A percentile compares a stretch with the other conserved stretches of the same genome.
phyloP scores from a whole-genome alignment of 2,888 invertebrate genomes.

The Plebejus anna region DNA sequence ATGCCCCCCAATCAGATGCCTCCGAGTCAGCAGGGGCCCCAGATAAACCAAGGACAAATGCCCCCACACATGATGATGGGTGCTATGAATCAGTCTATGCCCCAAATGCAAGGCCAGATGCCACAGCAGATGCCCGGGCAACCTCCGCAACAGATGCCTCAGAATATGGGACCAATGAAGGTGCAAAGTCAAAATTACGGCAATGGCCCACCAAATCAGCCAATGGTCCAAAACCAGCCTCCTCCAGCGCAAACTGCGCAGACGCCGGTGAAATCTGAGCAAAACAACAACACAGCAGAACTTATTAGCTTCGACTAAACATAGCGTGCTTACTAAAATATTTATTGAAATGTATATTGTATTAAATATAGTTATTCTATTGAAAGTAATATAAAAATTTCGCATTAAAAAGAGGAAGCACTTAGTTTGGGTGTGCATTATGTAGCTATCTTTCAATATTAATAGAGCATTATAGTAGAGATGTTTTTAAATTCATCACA shows the following conservation, averaged over 20 bases:
- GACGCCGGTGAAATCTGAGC: slow-evolving; percentile 62
- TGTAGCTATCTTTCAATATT: slow-evolving; percentile 27
- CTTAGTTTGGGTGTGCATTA: slow-evolving; percentile 29
- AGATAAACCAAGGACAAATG: slow-evolving; percentile 42
- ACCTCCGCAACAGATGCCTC: slow-evolving; percentile 37
- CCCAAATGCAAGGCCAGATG: slow-evolving; percentile 46
- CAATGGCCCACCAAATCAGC: slow-evolving; percentile 43
- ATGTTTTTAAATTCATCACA: slow-evolving; percentile 37
- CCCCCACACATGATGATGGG: slow-evolving; percentile 40
- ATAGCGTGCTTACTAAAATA: slow-evolving; percentile 42
- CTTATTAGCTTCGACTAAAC: slow-evolving; percentile 89
- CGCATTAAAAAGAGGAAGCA: slow-evolving; percentile 27
- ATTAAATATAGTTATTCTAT: slow-evolving; percentile 35
- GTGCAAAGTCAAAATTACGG: slow-evolving; percentile 43
- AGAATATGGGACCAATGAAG: slow-evolving; percentile 38
- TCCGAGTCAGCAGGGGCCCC: slow-evolving; percentile 45
- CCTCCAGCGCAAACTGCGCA: slow-evolving; percentile 53
- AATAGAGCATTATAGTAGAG: slow-evolving; percentile 33
- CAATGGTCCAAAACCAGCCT: slow-evolving; percentile 42
- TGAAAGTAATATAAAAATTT: slow-evolving; percentile 31
- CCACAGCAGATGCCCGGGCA: slow-evolving; percentile 42
- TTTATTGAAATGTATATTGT: slow-evolving; percentile 53
- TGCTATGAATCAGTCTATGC: slow-evolving; percentile 42
- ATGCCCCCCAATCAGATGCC: slow-evolving; percentile 51
- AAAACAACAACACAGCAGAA: slow-evolving; percentile 83